Evolutionary conservation across 2,113 vertebrate species (phyloP).

Genomic region (Microcebus jonahi): DNA sequence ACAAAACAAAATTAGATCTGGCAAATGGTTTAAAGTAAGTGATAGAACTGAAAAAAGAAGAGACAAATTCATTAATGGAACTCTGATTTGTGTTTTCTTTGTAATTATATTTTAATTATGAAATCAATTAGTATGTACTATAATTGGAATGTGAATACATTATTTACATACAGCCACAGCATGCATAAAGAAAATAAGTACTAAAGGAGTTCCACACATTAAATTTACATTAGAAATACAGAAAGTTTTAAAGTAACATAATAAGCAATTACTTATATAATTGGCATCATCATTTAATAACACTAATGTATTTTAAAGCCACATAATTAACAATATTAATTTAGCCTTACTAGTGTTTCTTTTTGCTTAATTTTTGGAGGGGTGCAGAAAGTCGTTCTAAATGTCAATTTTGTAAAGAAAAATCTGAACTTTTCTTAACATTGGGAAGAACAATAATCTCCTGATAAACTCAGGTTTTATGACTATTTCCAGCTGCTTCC

Average conservation of each 20-base stretch:
- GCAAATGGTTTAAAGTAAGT: background rate
- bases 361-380: background rate
- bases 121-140: background rate
- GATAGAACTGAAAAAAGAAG: background rate
- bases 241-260: background rate
- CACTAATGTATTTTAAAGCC: background rate
- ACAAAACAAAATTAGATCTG: background rate
- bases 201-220: background rate
- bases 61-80: background rate
- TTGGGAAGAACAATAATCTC: background rate
- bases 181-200: background rate
- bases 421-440: background rate
- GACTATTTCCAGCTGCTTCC: background rate
- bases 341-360: background rate
- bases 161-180: background rate
- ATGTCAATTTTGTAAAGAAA: background rate
- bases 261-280: background rate
- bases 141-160: background rate
- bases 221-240: background rate
- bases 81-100: background rate
- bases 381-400: background rate
- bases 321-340: background rate
- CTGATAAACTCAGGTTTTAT: background rate
- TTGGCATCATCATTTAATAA: background rate
- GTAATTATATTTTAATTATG: background rate